A percentile compares a stretch with the other conserved stretches of the same genome.
These are phyloP conservation scores for Odontomyia ornata DNA, from an alignment of 2,888 invertebrate genomes.

Conservation along the genomic window DNA sequence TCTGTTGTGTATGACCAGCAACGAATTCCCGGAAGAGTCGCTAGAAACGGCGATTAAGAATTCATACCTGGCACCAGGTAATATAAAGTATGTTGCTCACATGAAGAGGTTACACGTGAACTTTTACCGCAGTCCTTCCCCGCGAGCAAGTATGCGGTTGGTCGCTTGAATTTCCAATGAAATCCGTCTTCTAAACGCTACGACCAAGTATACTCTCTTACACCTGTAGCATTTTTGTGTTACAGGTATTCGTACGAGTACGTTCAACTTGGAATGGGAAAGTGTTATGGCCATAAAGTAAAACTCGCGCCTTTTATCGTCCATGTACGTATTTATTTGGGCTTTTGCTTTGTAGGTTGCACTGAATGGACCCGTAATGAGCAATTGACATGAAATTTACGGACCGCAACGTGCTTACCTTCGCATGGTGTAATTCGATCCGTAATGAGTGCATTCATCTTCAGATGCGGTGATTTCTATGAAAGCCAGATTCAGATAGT, in stretches of 20 bases:
- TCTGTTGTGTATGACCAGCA: not conserved
- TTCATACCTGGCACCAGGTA: too few species aligned
- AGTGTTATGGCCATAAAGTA: not conserved
- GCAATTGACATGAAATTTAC: slow-evolving; percentile 2
- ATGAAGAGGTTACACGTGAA: not conserved
- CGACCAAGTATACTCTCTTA: too few species aligned
- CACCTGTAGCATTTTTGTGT: too few species aligned
- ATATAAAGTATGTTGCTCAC: too few species aligned
- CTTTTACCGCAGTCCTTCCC: not conserved
- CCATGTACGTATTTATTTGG: not conserved
- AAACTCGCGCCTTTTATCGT: not conserved
- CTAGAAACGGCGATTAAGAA: not conserved
- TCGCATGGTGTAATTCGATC: too few species aligned
- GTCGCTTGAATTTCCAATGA: not conserved
- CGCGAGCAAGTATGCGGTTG: not conserved
- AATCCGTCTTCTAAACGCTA: not conserved
- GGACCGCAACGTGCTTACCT: not conserved
- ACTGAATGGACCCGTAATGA: not conserved
- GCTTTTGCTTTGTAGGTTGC: not conserved
- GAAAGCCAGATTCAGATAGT: too few species aligned
- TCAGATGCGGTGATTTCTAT: too few species aligned
- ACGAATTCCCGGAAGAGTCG: not conserved
- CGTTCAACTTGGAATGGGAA: not conserved
- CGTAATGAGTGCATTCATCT: too few species aligned
- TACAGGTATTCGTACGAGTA: not conserved